These are phyloP conservation scores for Cephonodes hylas DNA, from an alignment of 2,888 invertebrate genomes.

Conservation along the genomic window DNA sequence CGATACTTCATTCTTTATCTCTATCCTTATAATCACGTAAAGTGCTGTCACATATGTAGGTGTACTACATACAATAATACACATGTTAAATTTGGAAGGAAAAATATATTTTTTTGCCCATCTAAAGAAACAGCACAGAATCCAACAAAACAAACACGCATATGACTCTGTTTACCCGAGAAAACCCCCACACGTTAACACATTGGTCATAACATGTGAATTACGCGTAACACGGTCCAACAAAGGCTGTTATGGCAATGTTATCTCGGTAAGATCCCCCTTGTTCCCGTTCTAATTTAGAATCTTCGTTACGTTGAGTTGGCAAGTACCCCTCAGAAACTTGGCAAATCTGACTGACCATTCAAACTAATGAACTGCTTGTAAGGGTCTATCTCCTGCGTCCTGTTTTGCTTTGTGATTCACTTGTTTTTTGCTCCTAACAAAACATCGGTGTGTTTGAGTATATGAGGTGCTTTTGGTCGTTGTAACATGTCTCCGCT, in stretches of 20 bases:
- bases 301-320: constrained; percentile 28
- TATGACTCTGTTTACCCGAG: background rate
- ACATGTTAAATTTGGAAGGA: no score
- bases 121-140: no score
- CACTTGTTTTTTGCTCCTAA: constrained; percentile 1
- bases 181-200: background rate
- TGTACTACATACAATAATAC: no score
- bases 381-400: constrained; percentile 20
- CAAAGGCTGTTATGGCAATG: constrained; percentile 22
- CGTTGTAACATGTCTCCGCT: background rate
- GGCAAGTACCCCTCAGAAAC: constrained; percentile 32
- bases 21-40: no score
- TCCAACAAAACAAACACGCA: no score
- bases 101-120: no score
- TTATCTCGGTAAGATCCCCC: constrained; percentile 13
- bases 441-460: background rate
- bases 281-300: constrained; percentile 19
- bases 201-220: background rate
- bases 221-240: constrained; percentile 17
- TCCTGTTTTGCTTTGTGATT: constrained; percentile 9
- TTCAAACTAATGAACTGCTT: constrained; percentile 51
- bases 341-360: constrained; percentile 53
- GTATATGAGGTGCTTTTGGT: background rate
- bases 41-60: no score
- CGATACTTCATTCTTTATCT: no score